Conservation (phyloP, 2,888 invertebrate species). For the Leptothorax acervorum region DNA sequence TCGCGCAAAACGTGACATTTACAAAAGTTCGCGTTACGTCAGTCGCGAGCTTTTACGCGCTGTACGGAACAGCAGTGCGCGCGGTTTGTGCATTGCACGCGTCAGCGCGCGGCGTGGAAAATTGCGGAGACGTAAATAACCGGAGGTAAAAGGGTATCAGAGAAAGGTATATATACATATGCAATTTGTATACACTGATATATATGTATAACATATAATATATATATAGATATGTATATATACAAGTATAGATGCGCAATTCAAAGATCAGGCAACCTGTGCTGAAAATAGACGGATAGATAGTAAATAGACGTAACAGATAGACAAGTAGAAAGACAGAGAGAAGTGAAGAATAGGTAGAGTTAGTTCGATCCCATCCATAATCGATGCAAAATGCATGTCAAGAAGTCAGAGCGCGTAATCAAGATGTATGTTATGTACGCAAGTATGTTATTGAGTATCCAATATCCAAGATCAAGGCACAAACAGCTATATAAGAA, state of each 20-base stretch:
- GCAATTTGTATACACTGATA: constrained; percentile 23
- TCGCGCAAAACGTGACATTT: constrained; percentile 52
- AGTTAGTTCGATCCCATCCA: constrained; percentile 71
- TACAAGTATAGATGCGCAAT: constrained; percentile 50
- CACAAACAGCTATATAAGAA: constrained; percentile 39
- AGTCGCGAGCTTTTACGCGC: constrained; percentile 44
- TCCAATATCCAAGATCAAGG: constrained; percentile 46
- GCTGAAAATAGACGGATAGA: constrained; percentile 73
- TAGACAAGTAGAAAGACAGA: constrained; percentile 50
- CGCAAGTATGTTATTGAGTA: constrained; percentile 48
- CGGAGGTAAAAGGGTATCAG: constrained; percentile 43
- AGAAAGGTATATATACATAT: constrained; percentile 36
- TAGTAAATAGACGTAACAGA: constrained; percentile 44
- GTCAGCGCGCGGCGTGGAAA: constrained; percentile 63
- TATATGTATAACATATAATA: constrained; percentile 1
- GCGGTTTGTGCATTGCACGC: constrained; percentile 68
- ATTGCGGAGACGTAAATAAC: constrained; percentile 50
- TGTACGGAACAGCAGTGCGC: constrained; percentile 43
- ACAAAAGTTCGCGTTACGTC: constrained; percentile 51
- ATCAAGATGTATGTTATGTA: constrained; percentile 43
- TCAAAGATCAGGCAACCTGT: constrained; percentile 77
- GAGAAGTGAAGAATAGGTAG: constrained; percentile 60
- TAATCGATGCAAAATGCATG: constrained; percentile 68
- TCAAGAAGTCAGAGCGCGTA: constrained; percentile 56
- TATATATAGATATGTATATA: constrained; percentile 50